Conservation (phyloP, 37 sponge, comb jelly and placozoan species). For the Cliona cf. orientalis region DNA sequence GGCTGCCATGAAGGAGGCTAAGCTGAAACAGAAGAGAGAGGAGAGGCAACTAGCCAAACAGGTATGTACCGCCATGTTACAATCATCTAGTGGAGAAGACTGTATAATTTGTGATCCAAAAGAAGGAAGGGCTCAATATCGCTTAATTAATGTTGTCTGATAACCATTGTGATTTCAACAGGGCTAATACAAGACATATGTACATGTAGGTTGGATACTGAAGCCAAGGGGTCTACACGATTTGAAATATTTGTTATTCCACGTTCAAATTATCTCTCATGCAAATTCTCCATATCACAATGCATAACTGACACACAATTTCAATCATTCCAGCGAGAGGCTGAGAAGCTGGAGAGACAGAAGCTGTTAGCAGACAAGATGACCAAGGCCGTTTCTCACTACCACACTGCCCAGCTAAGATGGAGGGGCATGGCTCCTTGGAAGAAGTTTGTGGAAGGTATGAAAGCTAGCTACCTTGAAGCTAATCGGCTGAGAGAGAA, state of each 20-base stretch:
- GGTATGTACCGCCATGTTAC: slow-evolving; percentile 20
- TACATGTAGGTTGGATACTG: too few species aligned
- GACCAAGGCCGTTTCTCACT: slow-evolving; percentile 35
- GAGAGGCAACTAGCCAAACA: slow-evolving; percentile 69
- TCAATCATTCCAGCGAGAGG: slow-evolving; percentile 64
- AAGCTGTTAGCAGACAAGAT: slow-evolving; percentile 6
- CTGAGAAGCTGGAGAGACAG: slow-evolving; percentile 34
- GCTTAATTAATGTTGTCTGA: too few species aligned
- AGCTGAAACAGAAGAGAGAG: slow-evolving; percentile 33
- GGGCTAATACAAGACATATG: too few species aligned
- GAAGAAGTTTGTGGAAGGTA: slow-evolving; percentile 28
- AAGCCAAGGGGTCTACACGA: too few species aligned
- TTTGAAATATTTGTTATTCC: too few species aligned
- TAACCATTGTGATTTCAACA: too few species aligned
- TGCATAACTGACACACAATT: too few species aligned
- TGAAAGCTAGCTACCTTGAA: background rate
- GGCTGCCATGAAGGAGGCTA: slow-evolving; percentile 42
- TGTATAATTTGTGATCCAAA: too few species aligned
- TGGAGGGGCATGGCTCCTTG: slow-evolving; percentile 49
- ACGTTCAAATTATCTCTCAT: too few species aligned
- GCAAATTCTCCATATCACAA: too few species aligned
- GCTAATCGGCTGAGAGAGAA: background rate
- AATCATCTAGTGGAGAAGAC: too few species aligned
- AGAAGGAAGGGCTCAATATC: too few species aligned
- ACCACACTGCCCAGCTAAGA: slow-evolving; percentile 1